A percentile compares a stretch with the other conserved stretches of the same genome.
These are phyloP conservation scores for Heliconius eleuchia DNA, from an alignment of 1,140 invertebrate species.

Conservation along the genomic window DNA sequence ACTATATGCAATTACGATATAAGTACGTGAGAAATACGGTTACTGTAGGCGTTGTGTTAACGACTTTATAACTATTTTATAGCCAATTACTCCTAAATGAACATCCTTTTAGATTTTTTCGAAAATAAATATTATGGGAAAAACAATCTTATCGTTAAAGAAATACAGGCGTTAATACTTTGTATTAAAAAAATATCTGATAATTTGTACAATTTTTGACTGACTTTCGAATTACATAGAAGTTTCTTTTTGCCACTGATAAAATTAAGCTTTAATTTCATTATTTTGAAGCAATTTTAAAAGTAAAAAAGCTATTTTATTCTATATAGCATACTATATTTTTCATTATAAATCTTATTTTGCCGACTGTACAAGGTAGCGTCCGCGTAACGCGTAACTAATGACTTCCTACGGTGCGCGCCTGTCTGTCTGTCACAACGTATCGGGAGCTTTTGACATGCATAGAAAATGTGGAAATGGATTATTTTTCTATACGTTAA, in stretches of 20 bases:
- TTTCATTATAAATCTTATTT: conserved; percentile 26
- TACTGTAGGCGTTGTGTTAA: conserved; percentile 15
- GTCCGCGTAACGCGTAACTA: conserved; percentile 54
- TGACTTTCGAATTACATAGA: not conserved
- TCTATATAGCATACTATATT: not conserved
- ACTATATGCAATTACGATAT: not conserved
- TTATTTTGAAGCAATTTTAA: not conserved
- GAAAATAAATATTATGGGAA: not conserved
- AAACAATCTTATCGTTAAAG: not conserved
- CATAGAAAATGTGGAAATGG: conserved; percentile 38
- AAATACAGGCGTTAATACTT: not conserved
- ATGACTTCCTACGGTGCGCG: conserved; percentile 58
- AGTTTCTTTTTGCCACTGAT: not conserved
- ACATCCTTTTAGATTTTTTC: conserved; percentile 17
- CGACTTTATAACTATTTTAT: conserved; percentile 36
- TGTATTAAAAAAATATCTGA: not conserved
- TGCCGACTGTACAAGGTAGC: conserved; percentile 44
- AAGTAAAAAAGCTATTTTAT: not conserved
- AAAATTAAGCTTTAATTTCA: not conserved
- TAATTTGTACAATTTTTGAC: not conserved
- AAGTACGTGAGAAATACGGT: conserved; percentile 22
- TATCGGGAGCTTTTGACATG: conserved; percentile 49
- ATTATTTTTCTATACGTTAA: conserved; percentile 24
- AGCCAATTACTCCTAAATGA: conserved; percentile 32
- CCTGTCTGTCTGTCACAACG: conserved; percentile 59